These are phyloP conservation scores for Montipora sp. DNA, from an alignment of 64 coral and sea anemone species.

Conservation along the genomic window DNA sequence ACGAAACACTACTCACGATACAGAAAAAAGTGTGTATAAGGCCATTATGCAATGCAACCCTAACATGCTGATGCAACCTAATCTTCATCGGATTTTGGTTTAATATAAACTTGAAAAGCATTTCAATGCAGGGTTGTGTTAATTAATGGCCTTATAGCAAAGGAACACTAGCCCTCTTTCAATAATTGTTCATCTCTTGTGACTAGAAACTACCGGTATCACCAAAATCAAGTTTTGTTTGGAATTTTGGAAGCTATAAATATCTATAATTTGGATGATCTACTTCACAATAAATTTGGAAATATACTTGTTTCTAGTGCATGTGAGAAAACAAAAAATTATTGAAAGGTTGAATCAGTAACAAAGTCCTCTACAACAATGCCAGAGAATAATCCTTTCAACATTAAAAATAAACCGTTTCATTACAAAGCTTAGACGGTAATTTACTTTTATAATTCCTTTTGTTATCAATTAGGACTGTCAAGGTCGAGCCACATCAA, in stretches of 20 bases:
- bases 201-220: background rate
- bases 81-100: background rate
- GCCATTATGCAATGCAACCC: background rate
- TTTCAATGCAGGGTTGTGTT: background rate
- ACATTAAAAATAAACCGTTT: too few relatives aligned
- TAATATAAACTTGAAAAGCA: too few relatives aligned
- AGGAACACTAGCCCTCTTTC: background rate
- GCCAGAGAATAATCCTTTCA: background rate
- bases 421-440: too few relatives aligned
- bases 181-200: background rate
- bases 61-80: background rate
- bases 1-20: background rate
- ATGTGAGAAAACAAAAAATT: background rate
- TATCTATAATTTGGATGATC: too few relatives aligned
- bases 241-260: background rate
- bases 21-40: background rate
- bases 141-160: conserved; percentile 9
- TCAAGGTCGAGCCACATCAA: too few relatives aligned
- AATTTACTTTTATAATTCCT: too few relatives aligned
- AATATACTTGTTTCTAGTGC: background rate
- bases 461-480: too few relatives aligned
- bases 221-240: background rate
- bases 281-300: background rate
- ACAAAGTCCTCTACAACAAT: background rate
- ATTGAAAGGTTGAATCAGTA: conserved; percentile 12